Evolutionary conservation across 1,140 invertebrate species (phyloP).

Genomic region (Drosophila tani): DNA sequence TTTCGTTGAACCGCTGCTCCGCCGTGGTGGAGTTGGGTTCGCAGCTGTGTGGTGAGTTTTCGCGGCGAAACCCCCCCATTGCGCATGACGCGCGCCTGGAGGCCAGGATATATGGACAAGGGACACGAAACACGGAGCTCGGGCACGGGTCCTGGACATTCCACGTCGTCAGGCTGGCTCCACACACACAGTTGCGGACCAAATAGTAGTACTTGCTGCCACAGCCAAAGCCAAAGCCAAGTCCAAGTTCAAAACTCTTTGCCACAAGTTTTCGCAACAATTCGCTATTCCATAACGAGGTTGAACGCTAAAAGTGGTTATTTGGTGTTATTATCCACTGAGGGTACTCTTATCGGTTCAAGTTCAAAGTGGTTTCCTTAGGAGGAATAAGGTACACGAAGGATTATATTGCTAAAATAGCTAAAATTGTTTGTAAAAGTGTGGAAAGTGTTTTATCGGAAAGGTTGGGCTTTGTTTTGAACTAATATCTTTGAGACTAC

Average conservation of each 20-base stretch:
- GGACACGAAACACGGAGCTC: constrained; percentile 1
- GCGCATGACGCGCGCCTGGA: constrained; percentile 66
- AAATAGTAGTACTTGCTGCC: constrained; percentile 36
- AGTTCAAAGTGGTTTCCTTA: background rate
- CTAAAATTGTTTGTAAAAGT: background rate
- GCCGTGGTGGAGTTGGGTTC: constrained; percentile 30
- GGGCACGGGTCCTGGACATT: constrained; percentile 43
- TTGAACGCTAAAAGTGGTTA: constrained; percentile 3
- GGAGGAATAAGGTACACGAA: background rate
- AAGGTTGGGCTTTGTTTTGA: background rate
- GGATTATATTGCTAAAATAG: no score
- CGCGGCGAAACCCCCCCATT: constrained; percentile 11
- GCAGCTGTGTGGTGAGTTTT: constrained; percentile 2
- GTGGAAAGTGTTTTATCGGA: background rate
- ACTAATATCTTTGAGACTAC: background rate
- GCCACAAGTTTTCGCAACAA: constrained; percentile 15
- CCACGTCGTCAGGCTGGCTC: constrained; percentile 58
- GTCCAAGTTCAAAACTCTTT: constrained; percentile 45
- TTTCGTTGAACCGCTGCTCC: constrained; percentile 45
- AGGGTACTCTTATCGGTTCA: background rate
- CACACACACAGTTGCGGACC: constrained; percentile 35
- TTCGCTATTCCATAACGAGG: constrained; percentile 20
- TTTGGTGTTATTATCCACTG: background rate
- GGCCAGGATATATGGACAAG: constrained; percentile 54
- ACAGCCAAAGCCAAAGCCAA: constrained; percentile 35